These are phyloP conservation scores for Griposia aprilina DNA, from an alignment of 2,888 invertebrate genomes.

Conservation along the genomic window DNA sequence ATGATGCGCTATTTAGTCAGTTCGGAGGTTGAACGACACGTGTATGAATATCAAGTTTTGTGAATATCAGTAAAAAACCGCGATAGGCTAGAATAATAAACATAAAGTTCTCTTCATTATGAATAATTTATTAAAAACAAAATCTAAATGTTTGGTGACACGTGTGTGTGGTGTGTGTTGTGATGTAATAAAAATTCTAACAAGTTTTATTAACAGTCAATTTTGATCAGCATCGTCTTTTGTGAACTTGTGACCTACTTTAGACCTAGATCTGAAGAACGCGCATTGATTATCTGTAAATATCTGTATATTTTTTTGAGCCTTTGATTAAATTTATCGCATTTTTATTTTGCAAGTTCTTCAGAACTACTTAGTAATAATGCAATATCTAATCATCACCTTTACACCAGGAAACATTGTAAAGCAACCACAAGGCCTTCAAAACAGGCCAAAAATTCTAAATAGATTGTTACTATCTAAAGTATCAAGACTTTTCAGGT, in stretches of 20 bases:
- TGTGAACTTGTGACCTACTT: constrained; percentile 23
- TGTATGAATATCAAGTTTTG: constrained; percentile 15
- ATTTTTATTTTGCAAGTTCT: not conserved
- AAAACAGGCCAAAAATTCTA: constrained; percentile 45
- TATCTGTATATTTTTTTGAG: not conserved
- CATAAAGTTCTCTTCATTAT: constrained; percentile 17
- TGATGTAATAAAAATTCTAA: constrained; percentile 28
- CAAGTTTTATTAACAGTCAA: constrained; percentile 41
- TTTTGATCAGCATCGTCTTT: constrained; percentile 20
- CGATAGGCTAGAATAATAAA: constrained; percentile 23
- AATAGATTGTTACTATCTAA: constrained; percentile 51
- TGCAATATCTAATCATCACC: constrained; percentile 19
- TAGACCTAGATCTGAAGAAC: not conserved
- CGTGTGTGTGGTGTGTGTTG: constrained; percentile 32
- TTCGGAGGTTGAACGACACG: constrained; percentile 28
- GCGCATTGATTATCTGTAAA: not conserved
- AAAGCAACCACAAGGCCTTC: constrained; percentile 34
- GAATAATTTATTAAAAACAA: constrained; percentile 43
- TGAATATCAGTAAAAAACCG: constrained; percentile 18
- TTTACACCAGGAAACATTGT: constrained; percentile 25
- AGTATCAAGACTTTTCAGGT: constrained; percentile 54
- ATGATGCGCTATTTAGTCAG: constrained; percentile 18
- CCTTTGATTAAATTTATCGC: not conserved
- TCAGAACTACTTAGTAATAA: not conserved
- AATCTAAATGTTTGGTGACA: constrained; percentile 25